These are phyloP conservation scores for Cataglyphis altisquamis DNA, from an alignment of 2,888 invertebrate species.

Conservation along the genomic window DNA sequence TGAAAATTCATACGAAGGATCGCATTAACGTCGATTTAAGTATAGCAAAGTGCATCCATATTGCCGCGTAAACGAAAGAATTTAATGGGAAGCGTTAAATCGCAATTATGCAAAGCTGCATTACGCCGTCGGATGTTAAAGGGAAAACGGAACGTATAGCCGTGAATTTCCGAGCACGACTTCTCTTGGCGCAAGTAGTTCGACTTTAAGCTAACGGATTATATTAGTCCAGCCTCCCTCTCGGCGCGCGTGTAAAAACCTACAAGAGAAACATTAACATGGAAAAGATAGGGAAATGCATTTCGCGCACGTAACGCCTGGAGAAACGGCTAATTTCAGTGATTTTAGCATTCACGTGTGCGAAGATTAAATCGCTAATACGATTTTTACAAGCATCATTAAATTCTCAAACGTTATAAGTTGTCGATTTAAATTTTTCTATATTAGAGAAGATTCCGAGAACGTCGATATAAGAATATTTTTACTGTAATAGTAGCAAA, in stretches of 20 bases:
- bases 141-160: conserved; percentile 31
- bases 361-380: neutral
- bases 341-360: conserved; percentile 2
- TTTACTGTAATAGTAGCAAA: too few relatives aligned
- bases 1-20: neutral
- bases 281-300: neutral
- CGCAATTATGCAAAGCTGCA: conserved; percentile 42
- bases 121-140: conserved; percentile 23
- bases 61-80: conserved; percentile 20
- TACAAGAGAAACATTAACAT: conserved; percentile 5
- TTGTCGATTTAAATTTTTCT: neutral
- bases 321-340: neutral
- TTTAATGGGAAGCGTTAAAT: conserved; percentile 21
- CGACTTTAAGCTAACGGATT: conserved; percentile 43
- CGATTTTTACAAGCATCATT: neutral
- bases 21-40: conserved; percentile 7
- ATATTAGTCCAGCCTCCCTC: conserved; percentile 17
- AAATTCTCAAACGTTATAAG: neutral
- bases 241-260: conserved; percentile 2
- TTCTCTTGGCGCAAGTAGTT: conserved; percentile 19
- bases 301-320: neutral
- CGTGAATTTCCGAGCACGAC: conserved; percentile 25
- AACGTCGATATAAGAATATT: neutral
- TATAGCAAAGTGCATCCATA: neutral
- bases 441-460: neutral